Conservation (phyloP, 30 jellyfish, hydroid and myxozoan species). For the Aurelia sp. region DNA sequence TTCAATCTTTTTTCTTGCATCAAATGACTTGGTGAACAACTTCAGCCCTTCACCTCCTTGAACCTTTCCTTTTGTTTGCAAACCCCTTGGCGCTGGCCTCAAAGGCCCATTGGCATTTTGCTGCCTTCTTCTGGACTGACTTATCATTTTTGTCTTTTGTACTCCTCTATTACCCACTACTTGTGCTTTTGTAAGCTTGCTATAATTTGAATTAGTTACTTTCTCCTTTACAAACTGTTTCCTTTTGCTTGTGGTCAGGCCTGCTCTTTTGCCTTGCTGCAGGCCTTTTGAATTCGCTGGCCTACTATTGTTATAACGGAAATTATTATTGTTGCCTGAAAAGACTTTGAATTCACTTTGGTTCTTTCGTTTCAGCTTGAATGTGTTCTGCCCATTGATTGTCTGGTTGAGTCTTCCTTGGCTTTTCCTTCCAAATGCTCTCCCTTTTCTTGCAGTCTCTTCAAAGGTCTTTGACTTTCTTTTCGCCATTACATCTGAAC, state of each 20-base stretch:
- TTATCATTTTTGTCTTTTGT: background rate
- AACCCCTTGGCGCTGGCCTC: background rate
- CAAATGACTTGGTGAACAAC: constrained; percentile 84
- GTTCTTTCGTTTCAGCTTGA: constrained; percentile 12
- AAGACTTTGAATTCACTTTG: background rate
- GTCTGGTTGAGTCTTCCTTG: background rate
- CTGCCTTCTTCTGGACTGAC: background rate
- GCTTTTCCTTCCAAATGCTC: background rate
- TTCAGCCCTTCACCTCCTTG: constrained; percentile 1
- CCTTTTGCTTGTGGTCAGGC: no score
- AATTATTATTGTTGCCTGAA: background rate
- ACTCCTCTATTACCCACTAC: background rate
- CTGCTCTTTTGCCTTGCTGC: no score
- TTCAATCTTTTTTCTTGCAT: constrained; percentile 80
- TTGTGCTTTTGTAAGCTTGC: background rate
- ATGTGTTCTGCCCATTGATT: background rate
- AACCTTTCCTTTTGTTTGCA: constrained; percentile 5
- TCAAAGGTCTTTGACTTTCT: background rate
- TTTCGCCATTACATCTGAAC: background rate
- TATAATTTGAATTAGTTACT: background rate
- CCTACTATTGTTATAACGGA: no score
- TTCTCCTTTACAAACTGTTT: no score
- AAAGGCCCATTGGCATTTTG: no score
- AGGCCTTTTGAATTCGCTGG: no score
- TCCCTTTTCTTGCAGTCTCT: constrained; percentile 2